phyloP scores from a whole-genome alignment of 2,888 invertebrate species.

The Papilio protenor region DNA sequence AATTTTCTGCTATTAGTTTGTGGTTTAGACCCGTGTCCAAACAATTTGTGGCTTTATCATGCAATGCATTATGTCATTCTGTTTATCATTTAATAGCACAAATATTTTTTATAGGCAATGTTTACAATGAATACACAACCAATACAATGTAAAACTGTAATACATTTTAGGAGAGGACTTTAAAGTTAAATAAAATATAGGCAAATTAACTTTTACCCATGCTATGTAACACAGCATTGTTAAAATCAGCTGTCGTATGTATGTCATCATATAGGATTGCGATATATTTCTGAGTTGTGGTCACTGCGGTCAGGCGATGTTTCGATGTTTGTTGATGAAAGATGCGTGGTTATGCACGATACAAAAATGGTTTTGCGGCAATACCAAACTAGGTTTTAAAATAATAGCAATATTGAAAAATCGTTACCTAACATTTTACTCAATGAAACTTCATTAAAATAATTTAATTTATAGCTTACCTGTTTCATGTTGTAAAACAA shows the following conservation, averaged over 20 bases:
- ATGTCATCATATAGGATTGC: background rate
- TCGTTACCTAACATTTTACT: background rate
- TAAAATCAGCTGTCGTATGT: background rate
- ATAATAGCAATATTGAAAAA: background rate
- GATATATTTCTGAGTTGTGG: background rate
- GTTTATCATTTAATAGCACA: slow-evolving; percentile 1
- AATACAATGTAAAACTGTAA: background rate
- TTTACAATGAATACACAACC: background rate
- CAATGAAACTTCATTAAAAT: background rate
- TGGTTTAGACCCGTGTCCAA: background rate
- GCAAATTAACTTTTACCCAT: background rate
- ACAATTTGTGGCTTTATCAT: slow-evolving; percentile 17
- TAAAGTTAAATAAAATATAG: background rate
- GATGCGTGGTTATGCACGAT: background rate
- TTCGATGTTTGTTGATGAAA: slow-evolving; percentile 2
- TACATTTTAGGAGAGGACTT: background rate
- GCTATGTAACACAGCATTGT: background rate
- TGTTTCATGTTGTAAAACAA: too few relatives aligned
- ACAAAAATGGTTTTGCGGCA: background rate
- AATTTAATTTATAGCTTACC: background rate
- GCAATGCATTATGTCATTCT: background rate
- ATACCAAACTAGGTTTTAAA: background rate
- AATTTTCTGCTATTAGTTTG: background rate
- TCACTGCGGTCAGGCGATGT: background rate
- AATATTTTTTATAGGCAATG: background rate